Evolutionary conservation across 2,113 vertebrate genomes (phyloP), one percentile per base, ranked within the genome.

Genomic region (Probosciger aterrimus): DNA sequence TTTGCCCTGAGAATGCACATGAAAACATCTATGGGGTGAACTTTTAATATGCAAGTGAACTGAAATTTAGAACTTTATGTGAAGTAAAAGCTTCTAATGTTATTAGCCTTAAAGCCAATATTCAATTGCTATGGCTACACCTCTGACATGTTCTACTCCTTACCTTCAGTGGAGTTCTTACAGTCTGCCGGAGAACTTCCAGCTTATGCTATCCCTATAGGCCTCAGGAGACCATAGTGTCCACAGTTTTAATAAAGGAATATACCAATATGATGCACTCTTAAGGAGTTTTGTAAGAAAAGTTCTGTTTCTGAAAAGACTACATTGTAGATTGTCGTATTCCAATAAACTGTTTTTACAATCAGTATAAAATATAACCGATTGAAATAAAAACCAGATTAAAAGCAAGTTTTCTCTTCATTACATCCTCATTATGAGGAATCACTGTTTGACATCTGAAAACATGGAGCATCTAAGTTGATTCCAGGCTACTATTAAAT

Each of bases 261-360:
- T 94, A 94, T 80, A 95, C 75, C 87, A 94, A 90, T 82, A 95
- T 8, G 37, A 95, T 73, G 82, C 23, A 90, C 95, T 96, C 92
- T 91, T 92, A 96, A 94, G 84, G 95, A 95, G 87, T 92, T 95
- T 91, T 96, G 87, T 90, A 80, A 95, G 84, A 90, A 93, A 95
- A 93, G 69, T 57, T 95, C 83, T 92, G 92, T 69, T 95, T 95
- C 94, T 95, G 93, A 92, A 95, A 95, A 95, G 91, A 95, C 94
- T 96, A 80, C 35, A 88, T 74, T 87, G 78, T 80, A 96, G 75
- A 86, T 17, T 93, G 94, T 24, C 93, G 88, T 39, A 91, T 90
- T 94, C 73, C 86, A 97, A 82, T 70, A 93, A 82, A 75, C 35
- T 88, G 44, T 33, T 96, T 62, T 94, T 63, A 28, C 70, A 83